A percentile compares a stretch with the other conserved stretches of the same genome.
Conservation (phyloP, 1,140 invertebrate species). For the Nephotettix cincticeps region DNA sequence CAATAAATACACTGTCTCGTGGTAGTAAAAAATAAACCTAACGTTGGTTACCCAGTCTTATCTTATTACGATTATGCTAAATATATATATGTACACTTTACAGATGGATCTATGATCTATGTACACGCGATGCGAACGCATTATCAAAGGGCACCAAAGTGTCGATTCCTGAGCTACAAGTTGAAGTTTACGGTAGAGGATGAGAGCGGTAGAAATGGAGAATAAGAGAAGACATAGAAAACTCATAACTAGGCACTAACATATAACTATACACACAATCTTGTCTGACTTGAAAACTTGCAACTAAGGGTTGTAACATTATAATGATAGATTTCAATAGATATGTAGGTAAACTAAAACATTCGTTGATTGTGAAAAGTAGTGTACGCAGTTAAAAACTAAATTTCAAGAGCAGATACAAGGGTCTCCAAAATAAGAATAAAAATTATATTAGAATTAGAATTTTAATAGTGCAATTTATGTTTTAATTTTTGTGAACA, state of each 20-base stretch:
- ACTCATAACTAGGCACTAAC: not conserved
- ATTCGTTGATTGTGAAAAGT: too few species aligned
- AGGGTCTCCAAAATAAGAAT: too few species aligned
- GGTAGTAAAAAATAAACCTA: constrained; percentile 19
- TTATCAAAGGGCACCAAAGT: not conserved
- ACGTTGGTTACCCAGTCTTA: constrained; percentile 10
- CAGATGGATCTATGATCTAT: constrained; percentile 7
- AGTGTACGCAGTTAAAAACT: too few species aligned
- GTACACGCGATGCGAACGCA: not conserved
- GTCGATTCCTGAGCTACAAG: not conserved
- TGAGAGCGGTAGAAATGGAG: not conserved
- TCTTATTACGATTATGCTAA: not conserved
- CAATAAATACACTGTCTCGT: not conserved
- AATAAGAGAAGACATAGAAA: not conserved
- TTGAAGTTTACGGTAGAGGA: not conserved
- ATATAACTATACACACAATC: not conserved
- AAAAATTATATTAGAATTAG: too few species aligned
- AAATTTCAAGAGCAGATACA: too few species aligned
- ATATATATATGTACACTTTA: constrained; percentile 12
- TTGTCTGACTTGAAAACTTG: not conserved
- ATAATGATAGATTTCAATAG: too few species aligned
- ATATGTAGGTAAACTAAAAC: too few species aligned
- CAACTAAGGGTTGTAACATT: too few species aligned
- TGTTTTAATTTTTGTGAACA: too few species aligned
- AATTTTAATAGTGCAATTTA: too few species aligned